Base-by-base conservation (phyloP, 2,797 vertebrate genomes). In the Catostomus latipinnis region DNA sequence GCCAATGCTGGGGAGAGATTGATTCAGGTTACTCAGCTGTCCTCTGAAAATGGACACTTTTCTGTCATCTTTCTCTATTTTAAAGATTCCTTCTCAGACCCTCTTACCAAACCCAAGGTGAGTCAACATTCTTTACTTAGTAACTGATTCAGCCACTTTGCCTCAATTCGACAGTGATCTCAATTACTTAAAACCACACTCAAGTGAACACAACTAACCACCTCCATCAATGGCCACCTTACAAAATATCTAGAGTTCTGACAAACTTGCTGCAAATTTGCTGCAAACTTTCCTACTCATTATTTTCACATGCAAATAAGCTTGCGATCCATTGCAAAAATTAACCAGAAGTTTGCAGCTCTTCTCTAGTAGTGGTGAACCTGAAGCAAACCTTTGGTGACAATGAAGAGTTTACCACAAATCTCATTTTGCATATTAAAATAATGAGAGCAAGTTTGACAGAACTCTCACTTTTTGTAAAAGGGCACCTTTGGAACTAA, bases 111-210 rank as follows among this genome's bases (percentile, higher is more conserved):
- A 43, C 9, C 53, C 67, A 80, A 68, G 34, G 22, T 69, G 66
- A 78, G 76, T 66, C 73, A 68, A 65, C 53, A 62, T 73, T 82
- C 82, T 85, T 82, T 75, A 70, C 73, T 81, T 82, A 81, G 79
- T 60, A 50, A 57, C 52, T 84, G 71, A 85, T 78, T 84, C 81
- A 85, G 74, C 71, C 76, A 74, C 53, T 80, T 69, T 81, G 48
- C 81, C 70, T 72, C 73, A 78, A 54, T 60, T 60, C 34, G 13
- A 82, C 13, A 69, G 70, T 63, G 52, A 56, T 73, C 74, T 83
- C 60, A 82, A 70, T 63, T 70, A 70, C 62, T 54, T 56, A 69
- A n/a, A 58, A 16, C 2, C 4, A 46, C 52, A 71, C 48, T 34
- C 12, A 60, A 14, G 9, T 63, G 45, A 14, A 56, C 46, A 6